Evolutionary conservation across 2,113 vertebrate genomes (phyloP).

Genomic region (Arizona elegans): DNA sequence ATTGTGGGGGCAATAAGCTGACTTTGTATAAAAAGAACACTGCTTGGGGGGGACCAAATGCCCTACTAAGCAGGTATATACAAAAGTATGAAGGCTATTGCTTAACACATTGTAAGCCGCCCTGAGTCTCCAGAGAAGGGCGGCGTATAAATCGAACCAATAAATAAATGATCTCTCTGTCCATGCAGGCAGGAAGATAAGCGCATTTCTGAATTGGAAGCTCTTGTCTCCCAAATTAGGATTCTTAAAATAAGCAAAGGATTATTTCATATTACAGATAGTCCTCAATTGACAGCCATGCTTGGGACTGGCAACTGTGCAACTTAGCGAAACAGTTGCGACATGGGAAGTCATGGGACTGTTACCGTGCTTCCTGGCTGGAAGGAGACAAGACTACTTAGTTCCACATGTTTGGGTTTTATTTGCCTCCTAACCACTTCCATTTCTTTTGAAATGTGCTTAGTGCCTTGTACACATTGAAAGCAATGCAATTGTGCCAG

Average conservation of each 20-base stretch:
- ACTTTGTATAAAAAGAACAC: too few relatives aligned
- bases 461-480: not conserved
- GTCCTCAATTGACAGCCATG: not conserved
- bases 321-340: not conserved
- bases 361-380: not conserved
- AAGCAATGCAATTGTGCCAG: not conserved
- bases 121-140: too few relatives aligned
- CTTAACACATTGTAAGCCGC: too few relatives aligned
- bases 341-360: not conserved
- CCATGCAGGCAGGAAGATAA: not conserved
- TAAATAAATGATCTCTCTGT: not conserved
- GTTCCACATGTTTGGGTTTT: not conserved
- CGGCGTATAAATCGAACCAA: too few relatives aligned
- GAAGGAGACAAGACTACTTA: too few relatives aligned
- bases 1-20: too few relatives aligned
- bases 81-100: too few relatives aligned
- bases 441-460: not conserved
- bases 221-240: not conserved
- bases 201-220: not conserved
- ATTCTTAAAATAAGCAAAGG: not conserved
- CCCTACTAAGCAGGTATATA: too few relatives aligned
- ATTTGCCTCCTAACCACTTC: not conserved
- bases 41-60: too few relatives aligned
- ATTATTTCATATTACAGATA: not conserved
- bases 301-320: not conserved